Evolutionary conservation across 2,113 vertebrate species (phyloP), one percentile per base, ranked within the genome.

Genomic region (Sminthopsis crassicaudata): DNA sequence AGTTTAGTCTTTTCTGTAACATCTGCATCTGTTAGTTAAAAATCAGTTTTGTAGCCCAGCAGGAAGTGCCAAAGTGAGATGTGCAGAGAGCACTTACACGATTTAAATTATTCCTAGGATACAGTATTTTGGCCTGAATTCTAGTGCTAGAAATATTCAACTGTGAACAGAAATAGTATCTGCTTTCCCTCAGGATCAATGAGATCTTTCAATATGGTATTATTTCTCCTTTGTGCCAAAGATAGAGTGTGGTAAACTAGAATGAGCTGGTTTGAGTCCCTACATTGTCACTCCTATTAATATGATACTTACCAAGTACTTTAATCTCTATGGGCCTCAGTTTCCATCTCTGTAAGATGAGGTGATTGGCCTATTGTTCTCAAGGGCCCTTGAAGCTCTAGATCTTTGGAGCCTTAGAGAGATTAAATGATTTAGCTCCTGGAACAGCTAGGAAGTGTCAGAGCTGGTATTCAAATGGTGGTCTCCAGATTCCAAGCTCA

Each of bases 191-290:
- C 10, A 53, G 46, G 53, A 57, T 52, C 26, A 24, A 51, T 2
- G 14, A 27, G 26, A 27, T 60, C 91, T 91, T 67, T 53, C 67
- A 90, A 2, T 53, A 23, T 89, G 42, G 11, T 51, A 22, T 91
- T 89, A 48, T 53, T 16, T 91, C 53, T 93, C 42, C 67, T 84
- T 94, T 50, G 60, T 91, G 90, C 48, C 88, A 57, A 36, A n/a
- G 92, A 51, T 12, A n/a, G 36, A 8, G 42, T 16, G 54, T 90
- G 89, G 30, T 51, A 30, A 3, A 67, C 46, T 50, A 8, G 27
- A 90, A 67, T 90, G 90, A 89, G 4, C 52, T 89, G 42, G 19
- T n/a, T 19, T 91, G 48, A 42, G 10, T 60, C 30, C 53, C 67
- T 1, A 6, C 84, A 57, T 8, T 0, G 19, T 19, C 42, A 30